phyloP scores from a whole-genome alignment of 2,797 vertebrate genomes.

The Manis crassicaudata region DNA sequence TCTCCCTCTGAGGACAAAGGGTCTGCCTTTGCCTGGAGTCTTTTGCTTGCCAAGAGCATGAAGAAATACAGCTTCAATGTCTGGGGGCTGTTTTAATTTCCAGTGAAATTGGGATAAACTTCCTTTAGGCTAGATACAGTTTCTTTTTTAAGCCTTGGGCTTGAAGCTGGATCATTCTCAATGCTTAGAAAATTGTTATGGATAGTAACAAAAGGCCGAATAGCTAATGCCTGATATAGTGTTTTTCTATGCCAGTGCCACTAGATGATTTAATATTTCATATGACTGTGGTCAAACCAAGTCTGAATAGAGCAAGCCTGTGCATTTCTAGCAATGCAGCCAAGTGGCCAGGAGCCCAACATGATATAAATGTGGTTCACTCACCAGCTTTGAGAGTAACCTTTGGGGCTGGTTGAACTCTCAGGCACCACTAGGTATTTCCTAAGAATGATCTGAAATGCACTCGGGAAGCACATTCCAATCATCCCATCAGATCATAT shows the following conservation, averaged over 20 bases:
- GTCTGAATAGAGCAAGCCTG: slow-evolving; percentile 38
- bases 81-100: slow-evolving; percentile 7
- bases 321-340: slow-evolving; percentile 13
- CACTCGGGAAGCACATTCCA: slow-evolving; percentile 63
- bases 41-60: neutral
- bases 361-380: slow-evolving; percentile 50
- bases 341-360: slow-evolving; percentile 68
- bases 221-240: slow-evolving; percentile 58
- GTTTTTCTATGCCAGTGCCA: slow-evolving; percentile 52
- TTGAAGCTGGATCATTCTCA: neutral
- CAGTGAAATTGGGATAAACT: slow-evolving; percentile 21
- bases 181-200: slow-evolving; percentile 55
- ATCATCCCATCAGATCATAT: slow-evolving; percentile 48
- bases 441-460: slow-evolving; percentile 55
- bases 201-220: slow-evolving; percentile 53
- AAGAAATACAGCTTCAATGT: neutral
- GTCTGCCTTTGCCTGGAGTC: neutral
- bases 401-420: slow-evolving; percentile 44
- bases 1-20: neutral
- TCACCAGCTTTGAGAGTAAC: slow-evolving; percentile 40
- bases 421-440: slow-evolving; percentile 50
- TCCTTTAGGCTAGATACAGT: slow-evolving; percentile 30
- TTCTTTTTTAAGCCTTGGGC: slow-evolving; percentile 16
- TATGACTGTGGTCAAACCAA: slow-evolving; percentile 72
- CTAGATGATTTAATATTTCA: slow-evolving; percentile 75